phyloP scores from a whole-genome alignment of 2,113 vertebrate genomes.

The Callithrix jacchus region DNA sequence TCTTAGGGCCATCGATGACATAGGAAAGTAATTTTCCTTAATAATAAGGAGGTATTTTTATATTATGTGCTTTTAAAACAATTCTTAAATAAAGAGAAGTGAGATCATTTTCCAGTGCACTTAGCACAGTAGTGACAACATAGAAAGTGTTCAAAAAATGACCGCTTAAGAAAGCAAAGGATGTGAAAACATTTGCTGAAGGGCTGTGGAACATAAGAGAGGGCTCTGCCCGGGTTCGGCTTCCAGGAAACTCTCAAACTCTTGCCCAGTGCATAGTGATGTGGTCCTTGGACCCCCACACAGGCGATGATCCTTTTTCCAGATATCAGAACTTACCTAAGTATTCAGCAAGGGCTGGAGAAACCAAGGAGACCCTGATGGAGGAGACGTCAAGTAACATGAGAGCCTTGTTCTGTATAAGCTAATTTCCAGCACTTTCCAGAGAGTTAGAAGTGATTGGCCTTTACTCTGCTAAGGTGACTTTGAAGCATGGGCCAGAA shows the following conservation, averaged over 20 bases:
- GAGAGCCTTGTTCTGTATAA: not conserved
- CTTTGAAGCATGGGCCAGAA: not conserved
- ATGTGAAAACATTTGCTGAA: not conserved
- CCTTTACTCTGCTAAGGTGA: not conserved
- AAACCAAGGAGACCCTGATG: not conserved
- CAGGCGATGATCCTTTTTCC: not conserved
- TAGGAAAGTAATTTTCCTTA: not conserved
- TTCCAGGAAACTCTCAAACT: conserved; percentile 42
- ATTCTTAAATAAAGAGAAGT: not conserved
- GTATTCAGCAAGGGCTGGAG: not conserved
- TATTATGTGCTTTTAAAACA: not conserved
- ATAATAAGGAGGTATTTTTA: not conserved
- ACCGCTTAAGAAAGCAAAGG: not conserved
- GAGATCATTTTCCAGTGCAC: not conserved
- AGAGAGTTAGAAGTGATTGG: not conserved
- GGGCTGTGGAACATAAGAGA: rapidly evolving
- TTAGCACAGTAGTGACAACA: not conserved
- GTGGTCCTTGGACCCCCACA: not conserved
- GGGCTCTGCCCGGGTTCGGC: not conserved
- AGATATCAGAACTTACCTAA: not conserved
- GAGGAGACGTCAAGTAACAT: not conserved
- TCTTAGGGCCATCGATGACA: not conserved
- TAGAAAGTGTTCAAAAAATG: not conserved
- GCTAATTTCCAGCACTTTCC: not conserved
- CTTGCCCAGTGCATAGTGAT: rapidly evolving